Conservation (phyloP, 2,888 invertebrate genomes). For the Aromia moschata region DNA sequence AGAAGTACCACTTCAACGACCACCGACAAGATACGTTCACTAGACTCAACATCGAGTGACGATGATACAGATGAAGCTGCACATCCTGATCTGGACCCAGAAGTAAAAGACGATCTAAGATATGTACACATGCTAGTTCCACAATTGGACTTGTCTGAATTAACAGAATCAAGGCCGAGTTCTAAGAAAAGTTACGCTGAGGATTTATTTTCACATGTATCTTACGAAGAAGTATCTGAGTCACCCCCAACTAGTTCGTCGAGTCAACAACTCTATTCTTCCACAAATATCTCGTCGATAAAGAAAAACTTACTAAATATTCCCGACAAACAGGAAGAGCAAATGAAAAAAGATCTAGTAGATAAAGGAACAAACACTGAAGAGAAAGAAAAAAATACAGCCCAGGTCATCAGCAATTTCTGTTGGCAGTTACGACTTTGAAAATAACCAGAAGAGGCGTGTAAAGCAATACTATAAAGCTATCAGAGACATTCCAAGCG, state of each 20-base stretch:
- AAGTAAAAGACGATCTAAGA: constrained; percentile 1
- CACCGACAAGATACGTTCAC: constrained; percentile 2
- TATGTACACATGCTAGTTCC: neutral
- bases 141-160: constrained; percentile 12
- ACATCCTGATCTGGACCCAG: neutral
- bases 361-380: neutral
- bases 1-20: constrained; percentile 37
- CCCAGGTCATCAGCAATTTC: constrained; percentile 20
- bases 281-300: constrained; percentile 30
- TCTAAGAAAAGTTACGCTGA: constrained; percentile 13
- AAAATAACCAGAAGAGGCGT: constrained; percentile 18
- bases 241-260: constrained; percentile 22
- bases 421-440: constrained; percentile 30
- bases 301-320: constrained; percentile 12
- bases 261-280: constrained; percentile 26
- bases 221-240: constrained; percentile 34
- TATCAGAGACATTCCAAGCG: neutral
- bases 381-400: neutral
- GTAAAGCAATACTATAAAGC: constrained; percentile 5
- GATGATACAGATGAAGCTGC: neutral
- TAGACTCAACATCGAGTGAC: neutral
- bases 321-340: neutral
- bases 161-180: constrained; percentile 15
- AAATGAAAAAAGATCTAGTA: constrained; percentile 17
- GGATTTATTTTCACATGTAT: constrained; percentile 25